Evolutionary conservation across 2,797 vertebrate genomes (phyloP).

Genomic region (Hydrophis major): DNA sequence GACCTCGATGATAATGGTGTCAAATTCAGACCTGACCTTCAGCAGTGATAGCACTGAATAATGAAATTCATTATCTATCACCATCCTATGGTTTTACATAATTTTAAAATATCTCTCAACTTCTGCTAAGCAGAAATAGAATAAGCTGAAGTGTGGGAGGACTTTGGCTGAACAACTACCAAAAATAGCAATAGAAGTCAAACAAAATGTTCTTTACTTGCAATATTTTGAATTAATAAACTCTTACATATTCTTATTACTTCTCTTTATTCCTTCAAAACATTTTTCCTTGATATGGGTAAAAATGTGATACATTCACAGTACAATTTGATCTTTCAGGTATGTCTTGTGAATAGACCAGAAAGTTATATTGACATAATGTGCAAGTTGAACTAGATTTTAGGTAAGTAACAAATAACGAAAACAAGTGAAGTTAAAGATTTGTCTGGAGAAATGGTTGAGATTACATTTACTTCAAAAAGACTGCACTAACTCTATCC

Average conservation of each 20-base stretch:
- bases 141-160: background rate
- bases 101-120: slow-evolving; percentile 22
- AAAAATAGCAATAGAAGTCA: slow-evolving; percentile 33
- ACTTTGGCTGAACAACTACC: background rate
- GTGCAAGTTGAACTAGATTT: too few relatives aligned
- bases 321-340: background rate
- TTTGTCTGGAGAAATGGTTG: background rate
- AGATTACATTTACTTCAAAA: background rate
- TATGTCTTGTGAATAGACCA: background rate
- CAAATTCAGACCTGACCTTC: slow-evolving; percentile 48
- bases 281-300: background rate
- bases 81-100: slow-evolving; percentile 2
- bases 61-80: slow-evolving; percentile 46
- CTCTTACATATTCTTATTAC: background rate
- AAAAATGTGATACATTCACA: background rate
- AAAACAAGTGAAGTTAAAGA: background rate
- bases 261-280: accelerated
- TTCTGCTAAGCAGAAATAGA: slow-evolving; percentile 13
- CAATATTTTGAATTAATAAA: background rate
- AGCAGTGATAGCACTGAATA: slow-evolving; percentile 40
- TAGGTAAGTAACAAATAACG: background rate
- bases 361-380: background rate
- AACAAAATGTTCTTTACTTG: background rate
- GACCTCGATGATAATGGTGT: background rate
- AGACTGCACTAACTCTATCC: background rate